Conservation (phyloP, 1,140 invertebrate species). For the Drosophila parvula region DNA sequence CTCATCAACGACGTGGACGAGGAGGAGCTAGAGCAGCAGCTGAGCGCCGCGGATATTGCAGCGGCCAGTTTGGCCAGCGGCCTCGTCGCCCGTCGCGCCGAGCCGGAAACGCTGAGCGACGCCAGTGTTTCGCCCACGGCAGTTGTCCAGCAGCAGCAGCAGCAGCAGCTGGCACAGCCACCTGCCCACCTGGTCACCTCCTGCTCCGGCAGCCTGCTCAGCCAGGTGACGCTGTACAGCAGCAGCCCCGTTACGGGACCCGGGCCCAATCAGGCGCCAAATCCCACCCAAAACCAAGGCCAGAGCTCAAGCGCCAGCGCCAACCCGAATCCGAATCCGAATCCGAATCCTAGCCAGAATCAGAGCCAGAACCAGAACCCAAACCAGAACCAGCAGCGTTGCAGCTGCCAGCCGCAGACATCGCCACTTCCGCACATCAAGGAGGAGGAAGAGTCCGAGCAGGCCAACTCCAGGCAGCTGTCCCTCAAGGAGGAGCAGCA, state of each 20-base stretch:
- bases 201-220: conserved; percentile 32
- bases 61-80: conserved; percentile 76
- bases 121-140: conserved; percentile 78
- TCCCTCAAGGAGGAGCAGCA: conserved; percentile 83
- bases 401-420: conserved; percentile 78
- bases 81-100: conserved; percentile 71
- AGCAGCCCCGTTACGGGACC: conserved; percentile 23
- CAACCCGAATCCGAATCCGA: conserved; percentile 63
- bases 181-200: conserved; percentile 13
- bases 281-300: conserved; percentile 78
- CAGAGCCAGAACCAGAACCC: conserved; percentile 76
- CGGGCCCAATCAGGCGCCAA: conserved; percentile 72
- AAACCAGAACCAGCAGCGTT: conserved; percentile 72
- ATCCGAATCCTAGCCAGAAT: conserved; percentile 1
- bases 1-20: conserved; percentile 81
- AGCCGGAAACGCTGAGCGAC: conserved; percentile 79
- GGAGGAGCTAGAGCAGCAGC: conserved; percentile 61
- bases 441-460: conserved; percentile 86
- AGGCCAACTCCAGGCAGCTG: conserved; percentile 84
- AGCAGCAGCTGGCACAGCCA: conserved; percentile 34
- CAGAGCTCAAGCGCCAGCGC: conserved; percentile 40
- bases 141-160: conserved; percentile 46
- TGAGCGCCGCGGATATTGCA: conserved; percentile 77
- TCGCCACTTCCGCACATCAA: conserved; percentile 87
- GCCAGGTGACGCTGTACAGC: conserved; percentile 37